A percentile compares a stretch with the other conserved stretches of the same genome.
phyloP scores from a whole-genome alignment of 2,888 invertebrate species.

The Cheilosia scutellata region DNA sequence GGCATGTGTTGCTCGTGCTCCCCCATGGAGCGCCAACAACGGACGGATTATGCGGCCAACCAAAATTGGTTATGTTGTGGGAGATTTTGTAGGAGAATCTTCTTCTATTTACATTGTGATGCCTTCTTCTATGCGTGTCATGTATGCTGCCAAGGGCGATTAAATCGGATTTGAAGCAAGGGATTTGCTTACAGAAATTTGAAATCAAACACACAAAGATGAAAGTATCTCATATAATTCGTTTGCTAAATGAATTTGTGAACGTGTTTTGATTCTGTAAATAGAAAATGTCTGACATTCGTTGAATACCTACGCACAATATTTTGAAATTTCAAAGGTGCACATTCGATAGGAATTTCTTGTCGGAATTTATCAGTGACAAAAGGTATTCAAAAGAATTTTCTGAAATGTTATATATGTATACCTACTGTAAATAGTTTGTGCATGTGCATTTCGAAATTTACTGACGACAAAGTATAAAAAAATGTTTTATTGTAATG shows the following conservation, averaged over 20 bases:
- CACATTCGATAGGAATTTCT: conserved; percentile 6
- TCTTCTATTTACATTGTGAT: conserved; percentile 24
- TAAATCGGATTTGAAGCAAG: conserved; percentile 44
- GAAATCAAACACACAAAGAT: conserved; percentile 29
- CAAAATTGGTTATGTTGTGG: conserved; percentile 50
- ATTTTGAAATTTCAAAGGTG: conserved; percentile 8
- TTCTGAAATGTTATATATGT: too few species aligned
- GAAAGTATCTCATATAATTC: conserved; percentile 32
- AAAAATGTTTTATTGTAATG: too few species aligned
- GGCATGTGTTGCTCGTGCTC: conserved; percentile 51
- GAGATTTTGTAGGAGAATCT: conserved; percentile 23
- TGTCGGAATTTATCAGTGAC: conserved; percentile 35
- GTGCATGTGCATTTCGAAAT: background rate
- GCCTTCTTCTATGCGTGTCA: conserved; percentile 10
- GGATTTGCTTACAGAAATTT: conserved; percentile 6
- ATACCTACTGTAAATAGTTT: background rate
- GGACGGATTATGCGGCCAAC: conserved; percentile 55
- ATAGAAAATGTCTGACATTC: conserved; percentile 31
- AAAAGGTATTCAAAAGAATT: conserved; percentile 22
- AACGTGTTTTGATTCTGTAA: conserved; percentile 50
- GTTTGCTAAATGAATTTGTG: conserved; percentile 28
- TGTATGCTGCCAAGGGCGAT: conserved; percentile 42
- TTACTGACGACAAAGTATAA: too few species aligned
- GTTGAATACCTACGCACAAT: background rate
- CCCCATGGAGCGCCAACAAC: background rate